These are phyloP conservation scores for Sinocyclocheilus grahami DNA, from an alignment of 2,113 vertebrate genomes.

Conservation along the genomic window DNA sequence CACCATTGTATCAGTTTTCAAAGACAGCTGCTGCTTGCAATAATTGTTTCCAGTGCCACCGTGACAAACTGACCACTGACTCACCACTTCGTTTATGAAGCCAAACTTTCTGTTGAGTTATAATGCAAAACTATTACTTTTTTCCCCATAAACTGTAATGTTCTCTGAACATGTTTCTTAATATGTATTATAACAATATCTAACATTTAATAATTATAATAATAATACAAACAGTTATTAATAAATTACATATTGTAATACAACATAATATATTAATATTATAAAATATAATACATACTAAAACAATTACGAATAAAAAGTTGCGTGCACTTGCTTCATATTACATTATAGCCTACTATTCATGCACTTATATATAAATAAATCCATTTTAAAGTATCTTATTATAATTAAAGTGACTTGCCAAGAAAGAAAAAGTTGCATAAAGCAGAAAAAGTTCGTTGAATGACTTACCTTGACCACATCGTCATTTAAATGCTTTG, in stretches of 20 bases:
- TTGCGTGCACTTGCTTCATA: neutral
- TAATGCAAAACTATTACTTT: too few species aligned
- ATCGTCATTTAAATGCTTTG: conserved; percentile 92
- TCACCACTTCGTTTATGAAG: neutral
- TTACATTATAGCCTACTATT: neutral
- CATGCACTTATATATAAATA: neutral
- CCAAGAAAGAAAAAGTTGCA: neutral
- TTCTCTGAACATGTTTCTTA: neutral
- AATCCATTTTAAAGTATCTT: neutral
- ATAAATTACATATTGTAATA: neutral
- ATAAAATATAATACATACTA: too few species aligned
- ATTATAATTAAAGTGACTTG: neutral
- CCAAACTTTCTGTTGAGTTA: neutral
- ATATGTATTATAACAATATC: too few species aligned
- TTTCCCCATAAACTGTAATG: neutral
- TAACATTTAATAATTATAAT: too few species aligned
- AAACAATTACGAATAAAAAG: too few species aligned
- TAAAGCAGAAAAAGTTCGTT: neutral
- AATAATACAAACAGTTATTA: neutral
- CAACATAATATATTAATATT: too few species aligned
- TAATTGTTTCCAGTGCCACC: neutral
- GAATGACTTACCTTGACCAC: conserved; percentile 88
- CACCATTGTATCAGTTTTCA: neutral
- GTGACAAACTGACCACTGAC: neutral
- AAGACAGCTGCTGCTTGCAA: neutral